phyloP scores from a whole-genome alignment of 30 jellyfish, hydroid and myxozoan species.

The Thelohanellus kitauei region DNA sequence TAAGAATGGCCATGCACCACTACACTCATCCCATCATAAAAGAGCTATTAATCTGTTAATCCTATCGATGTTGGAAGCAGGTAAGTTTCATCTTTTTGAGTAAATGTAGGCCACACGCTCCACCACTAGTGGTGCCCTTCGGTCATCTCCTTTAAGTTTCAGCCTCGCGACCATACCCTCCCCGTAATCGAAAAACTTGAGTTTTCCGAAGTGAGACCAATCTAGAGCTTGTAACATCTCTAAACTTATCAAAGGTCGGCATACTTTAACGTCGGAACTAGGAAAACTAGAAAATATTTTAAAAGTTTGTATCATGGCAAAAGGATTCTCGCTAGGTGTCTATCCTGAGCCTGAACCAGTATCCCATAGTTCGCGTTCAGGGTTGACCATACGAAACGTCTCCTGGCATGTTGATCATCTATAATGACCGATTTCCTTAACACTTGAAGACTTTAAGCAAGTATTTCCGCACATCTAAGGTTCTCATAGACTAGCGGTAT shows the following conservation, averaged over 20 bases:
- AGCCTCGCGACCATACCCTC: constrained; percentile 19
- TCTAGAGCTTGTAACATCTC: constrained; percentile 11
- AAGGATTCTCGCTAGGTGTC: too few relatives aligned
- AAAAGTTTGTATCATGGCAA: too few relatives aligned
- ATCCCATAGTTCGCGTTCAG: too few relatives aligned
- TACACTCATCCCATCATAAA: constrained; percentile 29
- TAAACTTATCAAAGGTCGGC: constrained; percentile 18
- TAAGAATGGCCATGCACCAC: constrained; percentile 62
- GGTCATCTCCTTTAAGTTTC: constrained; percentile 20
- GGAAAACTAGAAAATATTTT: too few relatives aligned
- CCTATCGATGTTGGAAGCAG: constrained; percentile 43
- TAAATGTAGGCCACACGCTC: constrained; percentile 42
- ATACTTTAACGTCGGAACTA: constrained; percentile 5
- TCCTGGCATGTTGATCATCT: too few relatives aligned
- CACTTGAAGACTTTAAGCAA: too few relatives aligned
- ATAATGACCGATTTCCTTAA: too few relatives aligned
- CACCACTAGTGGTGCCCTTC: constrained; percentile 52
- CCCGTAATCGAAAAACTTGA: constrained; percentile 8
- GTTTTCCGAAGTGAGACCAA: constrained; percentile 18
- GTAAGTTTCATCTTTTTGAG: constrained; percentile 36
- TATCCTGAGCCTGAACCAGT: too few relatives aligned
- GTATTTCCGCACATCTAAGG: too few relatives aligned
- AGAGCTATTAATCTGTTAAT: constrained; percentile 34
- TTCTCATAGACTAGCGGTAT: too few relatives aligned
- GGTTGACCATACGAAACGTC: too few relatives aligned